A percentile compares a stretch with the other conserved stretches of the same genome.
These are phyloP conservation scores for Macrophya alboannulata DNA, from an alignment of 2,888 invertebrate genomes.

Conservation along the genomic window DNA sequence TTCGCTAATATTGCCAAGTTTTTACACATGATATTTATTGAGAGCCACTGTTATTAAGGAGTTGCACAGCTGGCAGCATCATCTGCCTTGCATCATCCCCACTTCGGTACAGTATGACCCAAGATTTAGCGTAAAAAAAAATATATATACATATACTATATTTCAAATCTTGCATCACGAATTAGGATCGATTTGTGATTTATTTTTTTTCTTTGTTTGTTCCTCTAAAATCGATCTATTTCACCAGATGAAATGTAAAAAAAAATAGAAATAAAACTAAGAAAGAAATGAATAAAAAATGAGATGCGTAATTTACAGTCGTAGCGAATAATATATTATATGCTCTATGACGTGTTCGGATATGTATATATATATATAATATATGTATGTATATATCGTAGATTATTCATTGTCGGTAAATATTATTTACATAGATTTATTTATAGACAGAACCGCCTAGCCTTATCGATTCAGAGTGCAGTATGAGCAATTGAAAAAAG, in stretches of 20 bases:
- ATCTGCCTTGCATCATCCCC: constrained; percentile 56
- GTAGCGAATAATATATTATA: too few species aligned
- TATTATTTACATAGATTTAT: constrained; percentile 14
- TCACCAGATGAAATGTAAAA: not conserved
- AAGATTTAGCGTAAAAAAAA: constrained; percentile 25
- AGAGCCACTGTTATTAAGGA: constrained; percentile 54
- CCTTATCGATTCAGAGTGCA: constrained; percentile 34
- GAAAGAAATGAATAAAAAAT: not conserved
- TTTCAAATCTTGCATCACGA: too few species aligned
- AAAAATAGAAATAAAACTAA: too few species aligned
- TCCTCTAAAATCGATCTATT: not conserved
- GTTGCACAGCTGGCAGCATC: constrained; percentile 55
- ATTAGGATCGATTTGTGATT: not conserved
- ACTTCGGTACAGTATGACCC: constrained; percentile 50
- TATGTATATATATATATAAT: not conserved
- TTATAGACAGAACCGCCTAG: not conserved
- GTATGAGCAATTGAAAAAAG: not conserved
- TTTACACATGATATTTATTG: not conserved
- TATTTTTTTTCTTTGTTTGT: not conserved
- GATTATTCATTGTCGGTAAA: constrained; percentile 13
- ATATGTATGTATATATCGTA: not conserved
- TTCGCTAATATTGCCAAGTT: not conserved
- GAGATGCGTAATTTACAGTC: too few species aligned
- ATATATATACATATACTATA: not conserved
- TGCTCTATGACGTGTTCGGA: too few species aligned